Base-by-base conservation (phyloP, 2,113 vertebrate genomes). In the Engystomops pustulosus region DNA sequence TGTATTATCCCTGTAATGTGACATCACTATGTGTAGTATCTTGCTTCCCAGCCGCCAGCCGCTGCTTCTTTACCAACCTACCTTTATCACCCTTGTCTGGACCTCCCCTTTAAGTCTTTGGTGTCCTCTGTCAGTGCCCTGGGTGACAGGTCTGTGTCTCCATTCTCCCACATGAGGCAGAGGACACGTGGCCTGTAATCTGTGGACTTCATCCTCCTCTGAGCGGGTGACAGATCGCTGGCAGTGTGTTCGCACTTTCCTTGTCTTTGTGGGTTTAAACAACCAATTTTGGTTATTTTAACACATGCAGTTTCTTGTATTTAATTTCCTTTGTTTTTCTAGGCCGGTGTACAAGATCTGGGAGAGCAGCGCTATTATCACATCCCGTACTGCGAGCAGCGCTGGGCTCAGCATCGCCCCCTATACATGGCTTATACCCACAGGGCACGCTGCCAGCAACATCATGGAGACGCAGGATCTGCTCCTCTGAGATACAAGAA, bases 321-420 rank as follows among this genome's bases (percentile, higher is more conserved):
- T 84, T 84, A 84, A 78, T 78, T 84, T 84, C 82, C 82, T 84
- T 84, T 84, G 82, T 78, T 84, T 20, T 84, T 84, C 77, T 84
- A 84, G 82, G 82, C 72, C 4, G 72, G 58, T 58, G 82, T 84
- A 78, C 82, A 84, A 68, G 60, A n/a, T 45, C 62, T 84, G 74
- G 25, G 62, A 84, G 82, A 4, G 74, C 74, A 32, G 30, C 69
- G 74, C 82, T 69, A 84, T 69, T 84, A 78, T 84, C 82, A 78
- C 82, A 84, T 84, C 41, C 74, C 82, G 58, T 55, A 51, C 23
- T 51, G 45, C 82, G 69, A 58, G 74, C 60, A 27, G 81, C 51
- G 27, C 68, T 58, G 38, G 14, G 30, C 25, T 65, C 30, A 49
- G 44, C 58, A 49, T 72, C 27, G 44, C 60, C n/a, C n/a, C n/a